phyloP scores from a whole-genome alignment of 2,797 vertebrate genomes.

The Falco cherrug region DNA sequence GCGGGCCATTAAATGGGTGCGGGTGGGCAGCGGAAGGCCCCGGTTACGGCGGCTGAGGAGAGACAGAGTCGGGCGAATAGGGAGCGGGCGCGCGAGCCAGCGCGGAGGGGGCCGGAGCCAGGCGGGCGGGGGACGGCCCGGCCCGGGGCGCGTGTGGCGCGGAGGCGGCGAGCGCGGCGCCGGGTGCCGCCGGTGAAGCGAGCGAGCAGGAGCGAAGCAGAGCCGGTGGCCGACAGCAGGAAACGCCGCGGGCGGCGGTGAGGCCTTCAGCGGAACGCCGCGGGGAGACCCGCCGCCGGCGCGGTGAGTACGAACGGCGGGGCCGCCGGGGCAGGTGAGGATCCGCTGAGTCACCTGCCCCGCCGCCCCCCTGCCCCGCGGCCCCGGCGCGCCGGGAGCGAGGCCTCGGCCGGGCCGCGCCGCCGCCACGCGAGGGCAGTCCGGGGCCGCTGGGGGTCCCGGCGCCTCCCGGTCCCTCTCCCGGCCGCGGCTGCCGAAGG shows the following conservation, averaged over 20 bases:
- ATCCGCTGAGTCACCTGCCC: slow-evolving; percentile 54
- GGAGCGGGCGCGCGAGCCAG: slow-evolving; percentile 1
- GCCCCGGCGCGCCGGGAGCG: neutral
- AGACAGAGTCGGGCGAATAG: slow-evolving; percentile 30
- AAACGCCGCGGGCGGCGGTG: slow-evolving; percentile 11
- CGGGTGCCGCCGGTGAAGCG: neutral
- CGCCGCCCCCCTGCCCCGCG: neutral
- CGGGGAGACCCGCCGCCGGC: neutral
- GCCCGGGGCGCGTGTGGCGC: neutral
- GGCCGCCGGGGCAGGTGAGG: neutral
- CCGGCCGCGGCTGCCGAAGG: neutral
- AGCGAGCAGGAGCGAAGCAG: neutral
- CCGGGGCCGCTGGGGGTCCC: no score
- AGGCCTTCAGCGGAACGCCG: slow-evolving; percentile 37
- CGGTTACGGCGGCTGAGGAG: slow-evolving; percentile 72
- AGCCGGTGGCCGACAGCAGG: slow-evolving; percentile 11
- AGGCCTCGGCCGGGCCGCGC: neutral
- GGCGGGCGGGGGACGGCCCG: neutral
- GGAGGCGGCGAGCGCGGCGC: neutral
- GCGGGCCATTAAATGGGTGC: slow-evolving; percentile 70
- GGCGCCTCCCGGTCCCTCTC: neutral
- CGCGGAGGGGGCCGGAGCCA: neutral
- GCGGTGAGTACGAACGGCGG: slow-evolving; percentile 34
- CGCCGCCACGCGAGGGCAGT: neutral
- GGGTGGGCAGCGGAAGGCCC: slow-evolving; percentile 46